Percentiles rank a stretch among this genome's conserved stretches.
Evolutionary conservation across 2,113 vertebrate genomes (phyloP).

Genomic region (Lepisosteus oculatus): DNA sequence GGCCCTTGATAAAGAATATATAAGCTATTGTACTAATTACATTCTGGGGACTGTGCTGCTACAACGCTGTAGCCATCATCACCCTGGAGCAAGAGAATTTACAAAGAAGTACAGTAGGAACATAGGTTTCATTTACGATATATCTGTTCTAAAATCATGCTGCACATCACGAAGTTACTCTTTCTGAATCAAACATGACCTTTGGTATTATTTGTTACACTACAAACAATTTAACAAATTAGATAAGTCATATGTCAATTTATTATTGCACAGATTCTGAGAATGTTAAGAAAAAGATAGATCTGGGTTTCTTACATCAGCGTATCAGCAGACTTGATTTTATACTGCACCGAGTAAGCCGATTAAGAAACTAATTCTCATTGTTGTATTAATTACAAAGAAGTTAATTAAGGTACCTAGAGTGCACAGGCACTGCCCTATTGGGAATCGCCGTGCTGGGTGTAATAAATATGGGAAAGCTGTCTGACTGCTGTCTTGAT

Average conservation of each 20-base stretch:
- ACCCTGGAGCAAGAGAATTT: slow-evolving; percentile 43
- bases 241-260: too few species aligned
- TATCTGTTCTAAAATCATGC: too few species aligned
- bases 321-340: slow-evolving; percentile 57
- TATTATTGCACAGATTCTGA: too few species aligned
- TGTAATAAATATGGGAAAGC: slow-evolving; percentile 42
- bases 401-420: slow-evolving; percentile 62
- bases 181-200: too few species aligned
- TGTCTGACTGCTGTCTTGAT: slow-evolving; percentile 47
- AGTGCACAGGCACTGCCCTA: slow-evolving; percentile 35
- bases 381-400: slow-evolving; percentile 62
- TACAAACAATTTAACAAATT: too few species aligned
- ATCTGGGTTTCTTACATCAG: slow-evolving; percentile 48
- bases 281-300: slow-evolving; percentile 7
- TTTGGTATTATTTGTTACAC: too few species aligned
- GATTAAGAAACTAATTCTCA: slow-evolving; percentile 58
- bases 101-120: slow-evolving; percentile 42
- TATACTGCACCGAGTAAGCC: slow-evolving; percentile 50
- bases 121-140: slow-evolving; percentile 38
- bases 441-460: slow-evolving; percentile 47
- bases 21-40: slow-evolving; percentile 51
- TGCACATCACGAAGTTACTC: too few species aligned
- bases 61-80: slow-evolving; percentile 55
- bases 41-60: slow-evolving; percentile 51
- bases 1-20: slow-evolving; percentile 46